Base-by-base conservation (phyloP, 2,113 vertebrate species). In the Capreolus pygargus region DNA sequence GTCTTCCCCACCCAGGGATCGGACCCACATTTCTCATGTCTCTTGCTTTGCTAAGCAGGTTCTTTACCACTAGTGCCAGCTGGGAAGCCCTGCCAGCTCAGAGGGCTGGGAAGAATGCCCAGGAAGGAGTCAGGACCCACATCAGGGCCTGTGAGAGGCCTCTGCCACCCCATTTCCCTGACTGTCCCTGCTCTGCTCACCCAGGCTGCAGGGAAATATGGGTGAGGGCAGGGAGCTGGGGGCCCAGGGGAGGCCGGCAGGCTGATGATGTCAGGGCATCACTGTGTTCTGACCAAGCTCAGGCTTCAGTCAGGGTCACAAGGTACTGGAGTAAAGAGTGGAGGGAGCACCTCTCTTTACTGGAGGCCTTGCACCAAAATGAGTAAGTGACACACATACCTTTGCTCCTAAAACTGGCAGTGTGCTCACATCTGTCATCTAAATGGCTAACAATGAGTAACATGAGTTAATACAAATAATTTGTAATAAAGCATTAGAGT, bases 301-400 rank as follows among this genome's bases (percentile, higher is more conserved):
- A 2, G 0, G 2, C 39, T 15, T 25, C 15, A 0, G 36, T 33
- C 43, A 55, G 50, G 50, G 50, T 23, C 50, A 54, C 50, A 19
- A 3, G 33, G 85, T 0, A 21, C 2, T 7, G 13, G 16, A 16
- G 3, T 33, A 13, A 67, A 89, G 86, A 78, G 7, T 0, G 1
- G 12, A 47, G 79, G 14, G 5, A 27, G 17, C 6, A 23, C 33
- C 70, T 30, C 10, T 3, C 12, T 12, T 15, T 6, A 4, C 1
- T 10, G 21, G 85, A 57, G 16, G 9, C 12, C 27, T 30, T 6
- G 30, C 3, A 4, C 78, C 27, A 0, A 14, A 17, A 7, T 0
- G 3, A 52, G 10, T 1, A 21, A 3, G 21, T 15, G 79, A 54
- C 39, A 16, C 1, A 0, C 28, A 6, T 9, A 1, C 10, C 33